These are phyloP conservation scores for Aphidius gifuensis DNA, from an alignment of 1,140 invertebrate species.

Conservation along the genomic window DNA sequence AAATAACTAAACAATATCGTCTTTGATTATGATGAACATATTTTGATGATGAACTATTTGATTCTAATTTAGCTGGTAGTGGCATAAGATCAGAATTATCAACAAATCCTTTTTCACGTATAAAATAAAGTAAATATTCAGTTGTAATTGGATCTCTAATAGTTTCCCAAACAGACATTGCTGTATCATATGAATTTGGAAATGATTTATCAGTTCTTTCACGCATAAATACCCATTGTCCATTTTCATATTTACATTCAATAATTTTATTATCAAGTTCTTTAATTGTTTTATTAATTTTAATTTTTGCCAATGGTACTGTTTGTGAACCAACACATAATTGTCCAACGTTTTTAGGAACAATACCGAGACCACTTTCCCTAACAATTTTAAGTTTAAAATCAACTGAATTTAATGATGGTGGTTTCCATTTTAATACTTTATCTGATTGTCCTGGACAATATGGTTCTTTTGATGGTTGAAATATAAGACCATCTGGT, in stretches of 20 bases:
- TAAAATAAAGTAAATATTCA: constrained; percentile 72
- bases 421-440: constrained; percentile 97
- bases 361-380: constrained; percentile 70
- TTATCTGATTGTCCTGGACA: constrained; percentile 74
- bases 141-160: constrained; percentile 80
- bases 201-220: constrained; percentile 96
- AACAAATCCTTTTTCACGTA: constrained; percentile 61
- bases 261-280: constrained; percentile 91
- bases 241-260: constrained; percentile 82
- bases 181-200: constrained; percentile 86
- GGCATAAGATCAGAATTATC: constrained; percentile 66
- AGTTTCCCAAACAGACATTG: constrained; percentile 65
- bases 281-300: constrained; percentile 72
- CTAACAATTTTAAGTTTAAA: constrained; percentile 83
- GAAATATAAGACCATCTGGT: constrained; percentile 97
- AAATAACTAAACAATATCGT: too few species aligned
- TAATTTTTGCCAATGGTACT: constrained; percentile 71
- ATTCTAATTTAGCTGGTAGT: constrained; percentile 55
- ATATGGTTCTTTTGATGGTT: constrained; percentile 86
- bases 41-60: too few species aligned
- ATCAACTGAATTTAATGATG: constrained; percentile 90
- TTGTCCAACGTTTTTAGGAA: constrained; percentile 72
- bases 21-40: too few species aligned
- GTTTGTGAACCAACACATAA: constrained; percentile 75
- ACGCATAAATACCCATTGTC: constrained; percentile 91